Conservation (phyloP, 2,113 vertebrate genomes). For the Abramis brama region DNA sequence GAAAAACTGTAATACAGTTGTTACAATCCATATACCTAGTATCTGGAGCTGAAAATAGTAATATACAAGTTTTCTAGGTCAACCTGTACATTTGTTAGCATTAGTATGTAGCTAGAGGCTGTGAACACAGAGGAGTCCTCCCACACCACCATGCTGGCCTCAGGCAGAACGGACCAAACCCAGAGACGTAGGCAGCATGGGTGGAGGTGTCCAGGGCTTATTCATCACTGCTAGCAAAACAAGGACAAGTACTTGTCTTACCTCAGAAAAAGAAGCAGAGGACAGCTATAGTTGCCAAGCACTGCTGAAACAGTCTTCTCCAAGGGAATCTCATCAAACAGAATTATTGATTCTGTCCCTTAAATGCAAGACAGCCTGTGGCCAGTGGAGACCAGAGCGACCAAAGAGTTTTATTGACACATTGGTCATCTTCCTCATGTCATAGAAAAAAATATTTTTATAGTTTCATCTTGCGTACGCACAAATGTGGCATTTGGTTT, state of each 20-base stretch:
- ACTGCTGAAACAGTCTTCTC: neutral
- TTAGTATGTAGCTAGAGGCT: neutral
- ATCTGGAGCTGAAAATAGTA: neutral
- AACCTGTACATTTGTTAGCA: conserved; percentile 9
- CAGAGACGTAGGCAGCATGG: neutral
- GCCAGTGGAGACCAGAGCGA: conserved; percentile 51
- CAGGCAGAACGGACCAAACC: neutral
- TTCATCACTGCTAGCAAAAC: neutral
- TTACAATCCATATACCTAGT: neutral
- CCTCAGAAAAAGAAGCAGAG: neutral
- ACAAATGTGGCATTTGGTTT: neutral
- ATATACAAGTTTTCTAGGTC: neutral
- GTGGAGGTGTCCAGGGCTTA: neutral
- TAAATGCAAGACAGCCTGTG: conserved; percentile 64
- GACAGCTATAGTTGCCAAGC: neutral
- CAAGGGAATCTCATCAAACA: neutral
- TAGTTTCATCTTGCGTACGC: neutral
- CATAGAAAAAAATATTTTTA: conserved; percentile 13
- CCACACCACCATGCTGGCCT: neutral
- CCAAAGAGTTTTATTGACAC: conserved; percentile 43
- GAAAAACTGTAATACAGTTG: neutral
- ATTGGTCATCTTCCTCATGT: conserved; percentile 60
- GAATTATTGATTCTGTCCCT: conserved; percentile 48
- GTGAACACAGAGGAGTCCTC: neutral
- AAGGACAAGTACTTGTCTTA: neutral